Conservation (phyloP, 2,797 vertebrate genomes). For the Sebastes hubbsi region DNA sequence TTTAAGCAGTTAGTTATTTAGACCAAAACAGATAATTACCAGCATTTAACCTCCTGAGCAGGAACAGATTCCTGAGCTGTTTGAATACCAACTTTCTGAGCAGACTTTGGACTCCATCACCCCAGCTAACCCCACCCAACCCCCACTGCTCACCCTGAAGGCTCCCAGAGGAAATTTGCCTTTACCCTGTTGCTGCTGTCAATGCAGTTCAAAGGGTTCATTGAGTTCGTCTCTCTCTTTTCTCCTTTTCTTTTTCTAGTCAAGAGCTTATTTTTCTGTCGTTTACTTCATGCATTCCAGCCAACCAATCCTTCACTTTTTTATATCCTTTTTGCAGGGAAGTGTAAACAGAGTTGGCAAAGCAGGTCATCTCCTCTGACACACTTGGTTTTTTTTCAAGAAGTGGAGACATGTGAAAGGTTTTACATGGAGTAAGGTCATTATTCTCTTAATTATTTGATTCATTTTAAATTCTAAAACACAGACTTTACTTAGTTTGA, state of each 20-base stretch:
- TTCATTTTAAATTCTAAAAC: neutral
- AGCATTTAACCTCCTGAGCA: slow-evolving; percentile 38
- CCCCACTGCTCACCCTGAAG: slow-evolving; percentile 72
- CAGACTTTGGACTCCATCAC: slow-evolving; percentile 75
- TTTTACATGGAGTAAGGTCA: neutral
- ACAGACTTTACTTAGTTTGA: neutral
- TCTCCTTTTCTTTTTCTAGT: slow-evolving; percentile 36
- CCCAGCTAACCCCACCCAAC: slow-evolving; percentile 81
- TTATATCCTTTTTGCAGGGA: slow-evolving; percentile 22
- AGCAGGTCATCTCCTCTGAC: slow-evolving; percentile 22
- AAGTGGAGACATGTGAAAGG: neutral
- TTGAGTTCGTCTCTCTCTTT: slow-evolving; percentile 66
- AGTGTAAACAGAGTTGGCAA: slow-evolving; percentile 54
- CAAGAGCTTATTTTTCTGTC: slow-evolving; percentile 67
- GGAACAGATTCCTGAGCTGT: slow-evolving; percentile 64
- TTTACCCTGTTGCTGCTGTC: slow-evolving; percentile 72
- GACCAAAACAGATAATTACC: neutral
- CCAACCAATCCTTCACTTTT: slow-evolving; percentile 60
- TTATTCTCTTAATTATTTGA: neutral
- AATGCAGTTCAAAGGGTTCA: slow-evolving; percentile 81
- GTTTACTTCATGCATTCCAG: slow-evolving; percentile 78
- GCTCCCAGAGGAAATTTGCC: slow-evolving; percentile 78
- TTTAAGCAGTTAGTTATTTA: neutral
- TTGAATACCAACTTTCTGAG: slow-evolving; percentile 63
- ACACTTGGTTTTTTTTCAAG: neutral